Percentiles rank a stretch among this genome's conserved stretches.
These are phyloP conservation scores for Macaca fascicularis DNA, from an alignment of 2,113 vertebrate species.

Conservation along the genomic window DNA sequence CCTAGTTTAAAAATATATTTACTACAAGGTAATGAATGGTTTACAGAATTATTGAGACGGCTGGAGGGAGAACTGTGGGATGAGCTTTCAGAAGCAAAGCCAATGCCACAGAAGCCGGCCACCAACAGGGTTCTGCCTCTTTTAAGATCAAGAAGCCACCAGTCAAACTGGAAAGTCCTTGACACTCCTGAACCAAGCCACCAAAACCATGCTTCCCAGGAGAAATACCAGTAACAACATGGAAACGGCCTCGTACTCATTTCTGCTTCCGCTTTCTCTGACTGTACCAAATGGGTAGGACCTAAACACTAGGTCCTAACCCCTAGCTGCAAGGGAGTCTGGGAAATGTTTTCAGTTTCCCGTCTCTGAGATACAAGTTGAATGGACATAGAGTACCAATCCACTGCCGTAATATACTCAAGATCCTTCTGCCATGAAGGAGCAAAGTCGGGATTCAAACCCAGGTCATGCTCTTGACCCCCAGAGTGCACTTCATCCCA, in stretches of 20 bases:
- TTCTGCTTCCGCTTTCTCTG: neutral
- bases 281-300: neutral
- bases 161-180: neutral
- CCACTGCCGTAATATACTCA: neutral
- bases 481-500: neutral
- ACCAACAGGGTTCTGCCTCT: neutral
- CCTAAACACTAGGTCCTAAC: neutral
- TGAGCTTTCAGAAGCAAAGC: neutral
- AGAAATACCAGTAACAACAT: neutral
- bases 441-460: neutral
- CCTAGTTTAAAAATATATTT: constrained; percentile 18
- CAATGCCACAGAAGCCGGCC: neutral
- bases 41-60: neutral
- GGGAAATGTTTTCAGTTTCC: neutral
- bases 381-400: neutral
- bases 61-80: neutral
- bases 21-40: neutral
- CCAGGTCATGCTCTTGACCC: neutral
- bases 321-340: neutral
- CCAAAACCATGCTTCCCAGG: neutral
- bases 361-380: neutral
- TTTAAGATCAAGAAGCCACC: neutral
- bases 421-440: neutral
- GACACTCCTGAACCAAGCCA: neutral
- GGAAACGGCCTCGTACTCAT: neutral